Percentiles rank a stretch among this genome's conserved stretches.
Evolutionary conservation across 2,797 vertebrate species (phyloP).

Genomic region (Alectoris magna): DNA sequence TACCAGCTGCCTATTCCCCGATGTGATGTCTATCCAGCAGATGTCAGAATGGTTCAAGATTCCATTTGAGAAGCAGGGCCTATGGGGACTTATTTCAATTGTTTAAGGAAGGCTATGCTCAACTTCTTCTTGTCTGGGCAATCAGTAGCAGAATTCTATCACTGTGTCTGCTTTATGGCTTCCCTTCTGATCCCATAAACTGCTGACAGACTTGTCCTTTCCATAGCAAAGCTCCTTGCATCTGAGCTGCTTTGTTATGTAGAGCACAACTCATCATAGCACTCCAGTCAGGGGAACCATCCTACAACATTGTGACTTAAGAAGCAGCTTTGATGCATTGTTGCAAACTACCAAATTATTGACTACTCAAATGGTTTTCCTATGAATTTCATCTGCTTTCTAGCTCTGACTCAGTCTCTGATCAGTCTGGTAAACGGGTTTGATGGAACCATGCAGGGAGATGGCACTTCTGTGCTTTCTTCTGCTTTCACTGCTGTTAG

Average conservation of each 20-base stretch:
- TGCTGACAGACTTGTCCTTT: neutral
- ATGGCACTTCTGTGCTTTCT: neutral
- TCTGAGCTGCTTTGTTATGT: neutral
- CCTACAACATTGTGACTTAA: neutral
- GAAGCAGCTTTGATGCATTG: neutral
- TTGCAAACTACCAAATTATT: neutral
- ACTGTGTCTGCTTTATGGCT: neutral
- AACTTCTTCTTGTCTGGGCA: neutral
- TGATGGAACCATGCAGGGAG: neutral
- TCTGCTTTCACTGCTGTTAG: neutral
- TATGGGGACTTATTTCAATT: neutral
- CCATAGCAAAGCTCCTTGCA: neutral
- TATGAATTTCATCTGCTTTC: neutral
- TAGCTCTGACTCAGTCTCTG: neutral
- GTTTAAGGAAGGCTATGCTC: neutral
- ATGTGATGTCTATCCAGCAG: neutral
- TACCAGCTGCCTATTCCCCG: neutral
- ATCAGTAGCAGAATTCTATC: neutral
- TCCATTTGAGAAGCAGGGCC: neutral
- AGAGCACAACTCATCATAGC: neutral
- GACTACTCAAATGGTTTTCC: neutral
- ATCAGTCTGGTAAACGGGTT: neutral
- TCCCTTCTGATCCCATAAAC: neutral
- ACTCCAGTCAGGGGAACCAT: fast-evolving
- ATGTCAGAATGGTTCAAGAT: neutral